Evolutionary conservation across 2,113 vertebrate genomes (phyloP).

Genomic region (Varanus salvator): DNA sequence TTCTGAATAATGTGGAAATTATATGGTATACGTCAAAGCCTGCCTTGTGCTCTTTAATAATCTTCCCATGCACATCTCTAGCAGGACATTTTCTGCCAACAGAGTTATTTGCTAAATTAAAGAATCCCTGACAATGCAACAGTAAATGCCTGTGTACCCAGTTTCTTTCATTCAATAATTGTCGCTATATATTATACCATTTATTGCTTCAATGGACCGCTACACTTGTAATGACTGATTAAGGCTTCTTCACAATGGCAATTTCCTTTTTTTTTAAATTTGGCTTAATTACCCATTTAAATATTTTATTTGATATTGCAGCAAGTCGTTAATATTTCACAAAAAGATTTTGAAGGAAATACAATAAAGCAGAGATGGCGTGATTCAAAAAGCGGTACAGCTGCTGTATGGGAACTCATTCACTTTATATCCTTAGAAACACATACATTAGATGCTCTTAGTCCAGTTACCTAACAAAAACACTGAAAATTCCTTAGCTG

Average conservation of each 20-base stretch:
- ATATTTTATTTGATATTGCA: conserved; percentile 31
- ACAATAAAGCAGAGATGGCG: conserved; percentile 15
- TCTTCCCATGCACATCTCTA: neutral
- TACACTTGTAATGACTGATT: conserved; percentile 37
- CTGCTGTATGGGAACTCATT: neutral
- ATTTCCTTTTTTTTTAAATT: neutral
- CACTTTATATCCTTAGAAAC: conserved; percentile 5
- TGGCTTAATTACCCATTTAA: conserved; percentile 30
- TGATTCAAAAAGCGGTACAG: conserved; percentile 17
- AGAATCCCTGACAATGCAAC: conserved; percentile 19
- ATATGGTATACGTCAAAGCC: neutral
- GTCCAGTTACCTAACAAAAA: neutral
- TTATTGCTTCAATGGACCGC: conserved; percentile 31
- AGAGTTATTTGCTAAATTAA: conserved; percentile 36
- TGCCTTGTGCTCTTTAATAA: neutral
- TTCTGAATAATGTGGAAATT: conserved; percentile 21
- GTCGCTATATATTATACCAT: neutral
- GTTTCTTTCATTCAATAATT: conserved; percentile 30
- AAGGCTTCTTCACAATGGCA: conserved; percentile 26
- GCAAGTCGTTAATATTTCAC: conserved; percentile 21
- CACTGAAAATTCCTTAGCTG: neutral
- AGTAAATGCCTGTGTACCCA: conserved; percentile 9
- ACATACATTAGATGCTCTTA: neutral
- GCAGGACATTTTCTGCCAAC: conserved; percentile 46
- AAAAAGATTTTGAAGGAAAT: conserved; percentile 35